phyloP scores from a whole-genome alignment of 2,797 vertebrate genomes.

The Periparus ater region DNA sequence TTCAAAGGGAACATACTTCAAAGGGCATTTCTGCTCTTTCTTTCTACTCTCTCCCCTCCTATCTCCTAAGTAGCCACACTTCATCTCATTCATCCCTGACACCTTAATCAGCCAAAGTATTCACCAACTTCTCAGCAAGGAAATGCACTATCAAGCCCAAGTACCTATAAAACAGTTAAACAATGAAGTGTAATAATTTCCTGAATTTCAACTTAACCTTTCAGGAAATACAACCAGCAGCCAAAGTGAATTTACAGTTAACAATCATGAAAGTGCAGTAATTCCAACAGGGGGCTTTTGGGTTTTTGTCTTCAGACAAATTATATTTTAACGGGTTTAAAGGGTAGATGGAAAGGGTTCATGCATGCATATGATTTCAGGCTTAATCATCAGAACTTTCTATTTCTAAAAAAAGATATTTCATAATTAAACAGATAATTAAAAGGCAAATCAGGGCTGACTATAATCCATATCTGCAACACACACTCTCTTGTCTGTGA shows the following conservation, averaged over 20 bases:
- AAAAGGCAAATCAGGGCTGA: neutral
- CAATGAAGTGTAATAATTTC: conserved; percentile 5
- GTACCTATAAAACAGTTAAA: neutral
- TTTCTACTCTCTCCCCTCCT: conserved; percentile 2
- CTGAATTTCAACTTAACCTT: neutral
- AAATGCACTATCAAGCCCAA: neutral
- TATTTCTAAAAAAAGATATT: neutral
- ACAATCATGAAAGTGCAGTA: neutral
- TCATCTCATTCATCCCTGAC: conserved; percentile 33
- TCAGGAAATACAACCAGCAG: neutral
- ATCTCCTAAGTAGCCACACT: conserved; percentile 25
- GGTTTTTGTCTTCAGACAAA: neutral
- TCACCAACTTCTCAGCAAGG: neutral
- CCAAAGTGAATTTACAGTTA: neutral
- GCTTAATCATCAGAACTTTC: neutral
- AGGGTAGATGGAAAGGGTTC: neutral
- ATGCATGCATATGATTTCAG: neutral
- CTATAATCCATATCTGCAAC: neutral
- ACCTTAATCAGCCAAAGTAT: neutral
- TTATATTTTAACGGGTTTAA: neutral
- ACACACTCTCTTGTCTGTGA: neutral
- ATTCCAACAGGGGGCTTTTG: neutral
- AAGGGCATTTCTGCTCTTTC: conserved; percentile 4
- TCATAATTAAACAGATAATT: too few relatives aligned
- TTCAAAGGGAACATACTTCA: conserved; percentile 57